phyloP scores from a whole-genome alignment of 2,888 invertebrate species.

The Platynereis dumerilii region DNA sequence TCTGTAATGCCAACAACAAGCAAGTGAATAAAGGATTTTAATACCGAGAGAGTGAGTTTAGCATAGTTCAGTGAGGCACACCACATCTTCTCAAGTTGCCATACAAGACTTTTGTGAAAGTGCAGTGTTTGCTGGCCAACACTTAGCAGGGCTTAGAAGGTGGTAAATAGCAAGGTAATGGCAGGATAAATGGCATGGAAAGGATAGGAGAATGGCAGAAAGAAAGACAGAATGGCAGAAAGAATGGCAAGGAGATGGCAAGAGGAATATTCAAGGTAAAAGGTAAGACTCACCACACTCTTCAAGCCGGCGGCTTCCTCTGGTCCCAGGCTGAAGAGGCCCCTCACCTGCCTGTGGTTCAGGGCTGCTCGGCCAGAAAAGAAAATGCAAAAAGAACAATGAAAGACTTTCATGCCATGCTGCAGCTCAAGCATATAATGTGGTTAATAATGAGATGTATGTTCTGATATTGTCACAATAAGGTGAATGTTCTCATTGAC shows the following conservation, averaged over 20 bases:
- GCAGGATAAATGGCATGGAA: not conserved
- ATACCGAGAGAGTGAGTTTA: too few species aligned
- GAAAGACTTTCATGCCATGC: not conserved
- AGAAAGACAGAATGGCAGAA: not conserved
- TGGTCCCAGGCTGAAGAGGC: constrained; percentile 2
- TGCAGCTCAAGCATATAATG: too few species aligned
- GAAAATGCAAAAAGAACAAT: not conserved
- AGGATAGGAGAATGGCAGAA: too few species aligned
- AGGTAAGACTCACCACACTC: not conserved
- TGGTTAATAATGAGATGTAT: too few species aligned
- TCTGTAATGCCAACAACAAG: too few species aligned
- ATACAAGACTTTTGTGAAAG: too few species aligned
- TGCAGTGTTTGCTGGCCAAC: not conserved
- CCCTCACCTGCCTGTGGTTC: not conserved
- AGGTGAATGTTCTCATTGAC: too few species aligned
- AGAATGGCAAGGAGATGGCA: not conserved
- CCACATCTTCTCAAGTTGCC: too few species aligned
- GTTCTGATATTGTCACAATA: too few species aligned
- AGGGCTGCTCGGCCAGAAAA: not conserved
- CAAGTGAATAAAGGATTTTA: too few species aligned
- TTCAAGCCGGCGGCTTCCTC: not conserved
- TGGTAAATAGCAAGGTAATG: not conserved
- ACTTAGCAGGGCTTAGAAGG: not conserved
- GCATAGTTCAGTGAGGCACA: too few species aligned
- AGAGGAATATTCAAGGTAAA: not conserved